Conservation (phyloP, 2,797 vertebrate species). For the Denticeps clupeoides region DNA sequence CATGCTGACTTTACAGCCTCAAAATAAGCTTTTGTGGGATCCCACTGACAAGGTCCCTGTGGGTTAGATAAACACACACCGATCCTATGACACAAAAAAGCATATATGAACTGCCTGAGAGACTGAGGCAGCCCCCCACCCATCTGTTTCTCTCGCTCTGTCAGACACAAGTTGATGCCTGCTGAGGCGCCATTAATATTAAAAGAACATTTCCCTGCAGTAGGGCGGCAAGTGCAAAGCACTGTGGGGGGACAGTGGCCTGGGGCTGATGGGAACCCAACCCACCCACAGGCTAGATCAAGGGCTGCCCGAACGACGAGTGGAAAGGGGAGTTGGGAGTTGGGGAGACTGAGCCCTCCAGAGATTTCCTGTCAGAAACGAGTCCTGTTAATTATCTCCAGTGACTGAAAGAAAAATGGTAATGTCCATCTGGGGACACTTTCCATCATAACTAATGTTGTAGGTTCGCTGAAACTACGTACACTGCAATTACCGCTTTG, state of each 20-base stretch:
- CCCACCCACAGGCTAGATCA: not conserved
- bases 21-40: no score
- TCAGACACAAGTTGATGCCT: conserved; percentile 5
- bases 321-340: no score
- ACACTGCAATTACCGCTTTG: not conserved
- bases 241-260: not conserved
- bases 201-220: conserved; percentile 8
- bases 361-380: not conserved
- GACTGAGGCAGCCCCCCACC: no score
- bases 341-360: not conserved
- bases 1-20: no score
- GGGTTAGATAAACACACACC: no score
- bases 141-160: conserved; percentile 7
- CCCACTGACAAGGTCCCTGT: no score
- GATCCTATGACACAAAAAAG: no score
- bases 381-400: not conserved
- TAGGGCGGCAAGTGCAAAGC: conserved; percentile 9
- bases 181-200: conserved; percentile 22
- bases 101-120: no score
- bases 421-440: conserved; percentile 2
- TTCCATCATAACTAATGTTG: not conserved
- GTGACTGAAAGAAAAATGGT: not conserved
- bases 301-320: not conserved
- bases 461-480: not conserved
- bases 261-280: not conserved